phyloP scores from a whole-genome alignment of 2,888 invertebrate genomes.

The Campoletis raptor region DNA sequence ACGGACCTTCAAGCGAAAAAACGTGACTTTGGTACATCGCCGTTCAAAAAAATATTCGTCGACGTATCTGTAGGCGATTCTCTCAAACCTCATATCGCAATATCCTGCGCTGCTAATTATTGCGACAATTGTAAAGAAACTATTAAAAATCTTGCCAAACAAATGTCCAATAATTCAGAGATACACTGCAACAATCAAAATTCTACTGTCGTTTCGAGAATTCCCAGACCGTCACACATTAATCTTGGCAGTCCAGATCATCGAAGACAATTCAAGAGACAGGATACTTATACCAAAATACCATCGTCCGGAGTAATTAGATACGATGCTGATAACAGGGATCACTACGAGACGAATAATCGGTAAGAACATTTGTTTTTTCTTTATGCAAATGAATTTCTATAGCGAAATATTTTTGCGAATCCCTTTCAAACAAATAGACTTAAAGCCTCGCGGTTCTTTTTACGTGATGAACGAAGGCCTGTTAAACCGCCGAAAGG shows the following conservation, averaged over 20 bases:
- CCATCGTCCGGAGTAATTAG: slow-evolving; percentile 75
- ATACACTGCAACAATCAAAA: slow-evolving; percentile 72
- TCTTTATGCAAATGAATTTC: not conserved
- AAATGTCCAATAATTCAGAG: slow-evolving; percentile 78
- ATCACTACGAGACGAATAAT: slow-evolving; percentile 78
- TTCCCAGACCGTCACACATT: slow-evolving; percentile 81
- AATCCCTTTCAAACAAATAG: not conserved
- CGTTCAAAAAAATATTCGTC: slow-evolving; percentile 84
- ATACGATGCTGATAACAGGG: slow-evolving; percentile 81
- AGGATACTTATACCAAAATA: slow-evolving; percentile 83
- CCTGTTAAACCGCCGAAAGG: too few species aligned
- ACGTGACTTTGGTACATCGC: slow-evolving; percentile 82
- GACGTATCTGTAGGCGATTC: slow-evolving; percentile 86
- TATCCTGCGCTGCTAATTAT: slow-evolving; percentile 86
- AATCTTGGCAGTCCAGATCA: slow-evolving; percentile 74
- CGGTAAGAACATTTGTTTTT: slow-evolving; percentile 72
- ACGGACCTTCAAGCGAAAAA: slow-evolving; percentile 79
- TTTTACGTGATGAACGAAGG: not conserved
- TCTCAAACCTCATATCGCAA: slow-evolving; percentile 85
- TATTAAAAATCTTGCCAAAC: slow-evolving; percentile 86
- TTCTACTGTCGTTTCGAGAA: slow-evolving; percentile 77
- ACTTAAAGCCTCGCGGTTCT: slow-evolving; percentile 56
- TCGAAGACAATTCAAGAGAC: slow-evolving; percentile 80
- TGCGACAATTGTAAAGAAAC: slow-evolving; percentile 88
- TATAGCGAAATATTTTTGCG: not conserved